These are phyloP conservation scores for Rhynchopsitta pachyrhyncha DNA, from an alignment of 2,113 vertebrate genomes.

Conservation along the genomic window DNA sequence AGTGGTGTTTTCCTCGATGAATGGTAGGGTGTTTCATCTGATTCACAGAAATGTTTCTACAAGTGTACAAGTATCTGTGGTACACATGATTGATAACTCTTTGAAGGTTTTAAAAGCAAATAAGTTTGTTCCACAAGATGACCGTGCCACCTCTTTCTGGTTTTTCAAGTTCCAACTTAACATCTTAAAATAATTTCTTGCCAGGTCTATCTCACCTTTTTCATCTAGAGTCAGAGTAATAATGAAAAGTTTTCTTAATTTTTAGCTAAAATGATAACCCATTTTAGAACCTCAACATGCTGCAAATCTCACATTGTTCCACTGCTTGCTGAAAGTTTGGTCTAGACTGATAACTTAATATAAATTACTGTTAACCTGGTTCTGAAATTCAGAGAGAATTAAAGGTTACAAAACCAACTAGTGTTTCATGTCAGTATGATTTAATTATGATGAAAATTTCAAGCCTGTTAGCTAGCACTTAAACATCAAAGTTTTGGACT, in stretches of 20 bases:
- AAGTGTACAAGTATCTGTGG: background rate
- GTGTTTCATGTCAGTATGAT: fast-evolving
- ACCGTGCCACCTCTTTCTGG: background rate
- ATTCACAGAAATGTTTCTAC: background rate
- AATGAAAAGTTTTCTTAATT: background rate
- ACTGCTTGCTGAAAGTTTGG: background rate
- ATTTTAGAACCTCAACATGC: background rate
- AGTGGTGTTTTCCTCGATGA: background rate
- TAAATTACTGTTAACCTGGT: background rate
- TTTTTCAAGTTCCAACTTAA: background rate
- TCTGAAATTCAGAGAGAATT: background rate
- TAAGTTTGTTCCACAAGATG: background rate
- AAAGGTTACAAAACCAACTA: background rate
- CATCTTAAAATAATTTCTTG: background rate
- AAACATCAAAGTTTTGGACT: background rate
- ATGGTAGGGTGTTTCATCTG: background rate
- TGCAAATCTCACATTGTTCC: background rate
- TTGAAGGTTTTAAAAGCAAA: background rate
- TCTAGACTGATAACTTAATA: background rate
- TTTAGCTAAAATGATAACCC: background rate
- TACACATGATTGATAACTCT: background rate
- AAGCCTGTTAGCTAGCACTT: background rate
- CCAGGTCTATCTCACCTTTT: background rate
- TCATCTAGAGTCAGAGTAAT: background rate
- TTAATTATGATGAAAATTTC: background rate